Base-by-base conservation (phyloP, 2,797 vertebrate genomes). In the Cottoperca gobio region DNA sequence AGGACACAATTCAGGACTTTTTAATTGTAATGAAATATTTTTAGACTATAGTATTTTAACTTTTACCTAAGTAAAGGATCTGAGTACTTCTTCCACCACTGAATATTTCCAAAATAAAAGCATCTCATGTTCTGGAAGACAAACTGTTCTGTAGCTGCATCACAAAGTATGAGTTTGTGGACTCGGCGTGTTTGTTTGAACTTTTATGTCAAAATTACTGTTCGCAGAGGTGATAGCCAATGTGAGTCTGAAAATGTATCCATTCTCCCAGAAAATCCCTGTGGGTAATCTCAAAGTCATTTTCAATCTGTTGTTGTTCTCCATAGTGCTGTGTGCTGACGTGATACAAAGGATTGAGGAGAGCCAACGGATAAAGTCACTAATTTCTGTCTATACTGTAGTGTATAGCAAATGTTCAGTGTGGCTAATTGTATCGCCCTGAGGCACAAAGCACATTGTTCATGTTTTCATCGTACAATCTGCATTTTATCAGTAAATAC, bases 271-370 rank as follows among this genome's bases (percentile, higher is more conserved):
- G 33, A 72, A 33, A 60, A 58, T 75, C 63, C 79, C 71, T 45
- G 19, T 31, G 76, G 76, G 82, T 86, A 85, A 81, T 85, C 73
- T 87, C 50, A 9, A 35, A 79, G 63, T 79, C 73, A 74, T 76
- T 76, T 84, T 76, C 59, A 55, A 31, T 82, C 70, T 61, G 50
- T 71, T 73, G 84, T 62, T 71, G 81, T 75, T 76, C 67, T 77
- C 23, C 42, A 1, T 71, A 5, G 19, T 75, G 66, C 46, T n/a
- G 50, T 54, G 55, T 58, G 73, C 68, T 78, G 73, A 82, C 17
- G 23, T 73, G 63, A 70, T 72, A 55, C 59, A 79, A 61, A 58
- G 75, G 80, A 80, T 73, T 10, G 26, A 70, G 74, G 9, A 40
- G 46, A 60, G 31, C 31, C 31, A n/a, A 33, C 31, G 57, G 59